Base-by-base conservation (phyloP, 2,113 vertebrate species). In the Xiphophorus couchianus region DNA sequence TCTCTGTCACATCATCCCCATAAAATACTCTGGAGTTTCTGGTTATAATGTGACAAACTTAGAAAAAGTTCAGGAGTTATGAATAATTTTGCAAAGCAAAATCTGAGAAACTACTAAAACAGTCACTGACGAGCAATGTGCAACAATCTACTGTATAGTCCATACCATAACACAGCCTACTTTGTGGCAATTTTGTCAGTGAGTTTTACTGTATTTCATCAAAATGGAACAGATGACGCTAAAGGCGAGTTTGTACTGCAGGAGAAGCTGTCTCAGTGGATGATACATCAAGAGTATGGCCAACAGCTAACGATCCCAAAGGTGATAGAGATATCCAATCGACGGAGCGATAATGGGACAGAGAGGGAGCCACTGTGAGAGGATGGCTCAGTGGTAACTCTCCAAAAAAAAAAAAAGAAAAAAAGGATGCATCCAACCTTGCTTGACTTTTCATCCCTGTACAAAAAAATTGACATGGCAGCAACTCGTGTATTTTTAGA, bases 401-500 rank as follows among this genome's bases (percentile, higher is more conserved):
- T 78, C 83, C 75, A 84, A 84, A 79, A 85, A 89, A 37, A 37
- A 11, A 2, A 11, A 87, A 74, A 80, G 3, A 77, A 25, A 25
- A 25, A 10, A 9, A 85, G 76, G 83, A 87, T 54, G 74, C 63
- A 33, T 51, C 71, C 74, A 80, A 89, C 86, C 87, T 86, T 33
- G 60, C 81, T 84, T 88, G 90, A 89, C 88, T 88, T 87, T 86
- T 82, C 74, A 58, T 85, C 75, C 73, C 83, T 75, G 74, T n/a
- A 85, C 83, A 80, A 81, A 75, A 80, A 65, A 82, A 84, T 88
- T 83, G 86, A 84, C 87, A 82, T 86, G 90, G 80, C 84, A 86
- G 82, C 61, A 76, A 81, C 79, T 80, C 31, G 13, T 86, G 77
- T 92, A 90, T 90, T 92, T 91, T 87, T 87, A 89, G 90, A 90